Percentiles rank a stretch among this genome's conserved stretches.
Conservation (phyloP, 2,888 invertebrate genomes). For the Sussaba pulchella region DNA sequence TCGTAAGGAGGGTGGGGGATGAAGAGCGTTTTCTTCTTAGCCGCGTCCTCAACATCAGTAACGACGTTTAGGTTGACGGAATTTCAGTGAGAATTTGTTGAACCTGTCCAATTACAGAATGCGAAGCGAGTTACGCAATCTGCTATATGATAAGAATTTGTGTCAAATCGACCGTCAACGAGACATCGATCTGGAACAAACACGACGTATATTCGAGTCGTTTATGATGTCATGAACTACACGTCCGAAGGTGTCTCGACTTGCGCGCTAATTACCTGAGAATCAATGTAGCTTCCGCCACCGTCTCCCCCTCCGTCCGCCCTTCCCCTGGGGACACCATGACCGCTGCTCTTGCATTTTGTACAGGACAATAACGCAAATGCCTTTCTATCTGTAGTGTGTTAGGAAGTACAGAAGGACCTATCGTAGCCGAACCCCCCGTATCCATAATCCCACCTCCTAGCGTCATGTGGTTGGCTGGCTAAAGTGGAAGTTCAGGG, state of each 20-base stretch:
- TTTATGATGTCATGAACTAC: constrained; percentile 35
- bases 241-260: constrained; percentile 76
- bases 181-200: constrained; percentile 82
- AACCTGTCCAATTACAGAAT: constrained; percentile 80
- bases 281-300: constrained; percentile 78
- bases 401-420: constrained; percentile 6
- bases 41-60: too few relatives aligned
- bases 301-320: constrained; percentile 2
- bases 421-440: too few relatives aligned
- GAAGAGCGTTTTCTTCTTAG: too few relatives aligned
- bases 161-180: constrained; percentile 61
- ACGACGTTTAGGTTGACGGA: too few relatives aligned
- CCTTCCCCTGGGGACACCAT: too few relatives aligned
- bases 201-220: constrained; percentile 72
- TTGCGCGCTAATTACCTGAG: constrained; percentile 80
- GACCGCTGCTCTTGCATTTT: constrained; percentile 28
- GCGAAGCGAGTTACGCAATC: constrained; percentile 69
- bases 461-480: too few relatives aligned
- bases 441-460: too few relatives aligned
- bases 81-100: not conserved
- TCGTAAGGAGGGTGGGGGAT: too few relatives aligned
- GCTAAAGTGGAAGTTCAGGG: too few relatives aligned
- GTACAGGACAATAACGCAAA: constrained; percentile 10
- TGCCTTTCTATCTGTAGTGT: constrained; percentile 20
- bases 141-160: constrained; percentile 7